Percentiles rank a stretch among this genome's conserved stretches.
phyloP scores from a whole-genome alignment of 2,113 vertebrate genomes.

The Myodes glareolus region DNA sequence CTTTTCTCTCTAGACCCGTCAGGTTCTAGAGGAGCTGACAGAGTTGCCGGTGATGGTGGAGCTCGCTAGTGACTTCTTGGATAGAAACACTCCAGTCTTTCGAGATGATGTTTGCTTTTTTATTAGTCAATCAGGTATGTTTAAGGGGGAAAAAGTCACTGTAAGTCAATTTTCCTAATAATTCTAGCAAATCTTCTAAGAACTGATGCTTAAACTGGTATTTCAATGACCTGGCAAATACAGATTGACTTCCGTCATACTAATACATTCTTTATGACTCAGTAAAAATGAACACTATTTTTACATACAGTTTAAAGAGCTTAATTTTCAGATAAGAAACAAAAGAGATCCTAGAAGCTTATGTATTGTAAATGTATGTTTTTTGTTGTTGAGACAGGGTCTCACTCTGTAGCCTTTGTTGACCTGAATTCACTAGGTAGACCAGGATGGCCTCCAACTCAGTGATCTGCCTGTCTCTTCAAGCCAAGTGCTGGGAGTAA shows the following conservation, averaged over 20 bases:
- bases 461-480: not conserved
- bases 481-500: not conserved
- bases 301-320: not conserved
- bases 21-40: conserved; percentile 97
- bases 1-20: conserved; percentile 91
- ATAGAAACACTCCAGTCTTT: conserved; percentile 98
- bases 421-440: not conserved
- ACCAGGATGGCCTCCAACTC: not conserved
- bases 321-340: conserved; percentile 43
- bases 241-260: conserved; percentile 10
- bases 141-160: not conserved
- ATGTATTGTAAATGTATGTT: conserved; percentile 1
- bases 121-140: conserved; percentile 97
- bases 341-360: conserved; percentile 13
- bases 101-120: conserved; percentile 99
- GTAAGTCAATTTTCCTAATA: not conserved
- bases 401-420: not conserved
- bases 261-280: conserved; percentile 13
- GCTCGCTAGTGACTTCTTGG: conserved; percentile 98
- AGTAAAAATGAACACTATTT: conserved; percentile 26
- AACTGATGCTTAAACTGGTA: conserved; percentile 21
- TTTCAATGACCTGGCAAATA: conserved; percentile 11
- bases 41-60: conserved; percentile 99
- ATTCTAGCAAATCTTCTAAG: conserved; percentile 6
- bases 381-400: not conserved